Evolutionary conservation across 1,140 invertebrate species (phyloP), one percentile per base, ranked within the genome.

Genomic region (Acromyrmex charruanus): DNA sequence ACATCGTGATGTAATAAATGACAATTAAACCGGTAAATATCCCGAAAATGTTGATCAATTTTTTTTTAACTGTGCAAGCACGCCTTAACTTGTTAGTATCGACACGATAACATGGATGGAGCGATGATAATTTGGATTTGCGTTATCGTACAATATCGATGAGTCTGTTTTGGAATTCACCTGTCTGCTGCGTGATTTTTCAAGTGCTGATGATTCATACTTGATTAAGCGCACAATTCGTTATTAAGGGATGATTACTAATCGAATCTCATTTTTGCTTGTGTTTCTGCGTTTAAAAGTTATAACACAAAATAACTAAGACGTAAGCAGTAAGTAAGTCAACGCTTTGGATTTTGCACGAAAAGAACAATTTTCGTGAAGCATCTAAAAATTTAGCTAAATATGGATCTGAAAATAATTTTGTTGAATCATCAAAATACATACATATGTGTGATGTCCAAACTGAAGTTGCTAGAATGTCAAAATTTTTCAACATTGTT

Each of bases 131-230:
- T 74, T 63, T 44, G 39, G 63, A 63, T 84, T 84, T 28, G 14
- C 21, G 25, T 75, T 84, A 84, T 84, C 80, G 28, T 16, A 69
- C 55, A 21, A 59, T 84, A 61, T 84, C 7, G 35, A 59, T 21
- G 39, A 21, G 66, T 25, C 39, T 39, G 39, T 74, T 79, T 66
- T 79, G 59, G 31, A 77, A 68, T 85, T 31, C 82, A 79, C 74
- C 61, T 66, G 82, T 85, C 72, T 25, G 25, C 72, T 51, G 81
- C 71, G 66, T 77, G 61, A 79, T 74, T 85, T 85, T 85, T 79
- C 72, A 85, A 79, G 82, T 49, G 74, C 75, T 79, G 80, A 84
- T 75, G 69, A 84, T 75, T 84, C 69, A 84, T 35, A 2, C 10
- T 21, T 21, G 51, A 81, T 81, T 59, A n/a, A 84, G 25, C 35